Evolutionary conservation across 2,797 vertebrate species (phyloP).

Genomic region (Gallinago solitaria): DNA sequence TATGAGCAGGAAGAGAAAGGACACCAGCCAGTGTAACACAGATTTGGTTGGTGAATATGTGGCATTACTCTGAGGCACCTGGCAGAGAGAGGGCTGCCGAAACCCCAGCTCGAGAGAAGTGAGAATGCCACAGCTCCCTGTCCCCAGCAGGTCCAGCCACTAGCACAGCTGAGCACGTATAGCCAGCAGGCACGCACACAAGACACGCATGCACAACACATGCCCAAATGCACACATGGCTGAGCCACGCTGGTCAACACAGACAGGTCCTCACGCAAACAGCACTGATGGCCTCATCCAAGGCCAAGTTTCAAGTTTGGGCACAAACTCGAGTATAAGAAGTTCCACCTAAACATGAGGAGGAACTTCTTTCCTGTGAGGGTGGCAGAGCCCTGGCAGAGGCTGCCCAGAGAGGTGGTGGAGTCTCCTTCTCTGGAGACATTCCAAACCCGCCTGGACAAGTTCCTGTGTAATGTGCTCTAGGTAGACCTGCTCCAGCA

Average conservation of each 20-base stretch:
- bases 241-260: not conserved
- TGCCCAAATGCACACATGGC: not conserved
- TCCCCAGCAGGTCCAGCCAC: not conserved
- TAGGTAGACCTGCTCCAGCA: too few species aligned
- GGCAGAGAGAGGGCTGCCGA: not conserved
- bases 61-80: not conserved
- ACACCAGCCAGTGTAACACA: not conserved
- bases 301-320: too few species aligned
- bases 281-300: not conserved
- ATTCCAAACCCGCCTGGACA: too few species aligned
- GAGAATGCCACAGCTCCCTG: not conserved
- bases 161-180: accelerated
- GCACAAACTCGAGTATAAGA: too few species aligned
- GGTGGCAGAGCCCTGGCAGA: too few species aligned
- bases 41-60: not conserved
- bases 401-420: too few species aligned
- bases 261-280: not conserved
- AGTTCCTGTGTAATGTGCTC: too few species aligned
- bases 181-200: not conserved
- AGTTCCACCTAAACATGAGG: too few species aligned
- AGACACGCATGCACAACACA: accelerated
- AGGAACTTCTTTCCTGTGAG: too few species aligned
- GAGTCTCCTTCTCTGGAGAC: too few species aligned
- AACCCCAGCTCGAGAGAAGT: not conserved
- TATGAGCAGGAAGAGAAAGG: not conserved